Conservation (phyloP, 2,888 invertebrate species). For the Nipponacmea schrenckii region DNA sequence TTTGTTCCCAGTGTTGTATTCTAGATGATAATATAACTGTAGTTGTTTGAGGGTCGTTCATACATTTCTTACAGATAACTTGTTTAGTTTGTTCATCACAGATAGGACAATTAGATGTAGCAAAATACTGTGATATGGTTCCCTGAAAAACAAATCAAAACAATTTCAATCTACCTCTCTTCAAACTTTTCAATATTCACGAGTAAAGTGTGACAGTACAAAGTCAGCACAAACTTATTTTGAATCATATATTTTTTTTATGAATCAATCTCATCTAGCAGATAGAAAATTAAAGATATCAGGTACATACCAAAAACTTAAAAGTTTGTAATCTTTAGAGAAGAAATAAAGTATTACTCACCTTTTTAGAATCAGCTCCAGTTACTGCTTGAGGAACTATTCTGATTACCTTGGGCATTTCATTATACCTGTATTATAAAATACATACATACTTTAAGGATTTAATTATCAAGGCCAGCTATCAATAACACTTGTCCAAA, state of each 20-base stretch:
- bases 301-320: no score
- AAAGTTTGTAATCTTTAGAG: no score
- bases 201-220: no score
- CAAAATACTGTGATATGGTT: slow-evolving; percentile 91
- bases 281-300: no score
- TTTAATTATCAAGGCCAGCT: neutral
- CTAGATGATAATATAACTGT: slow-evolving; percentile 74
- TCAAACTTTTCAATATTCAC: no score
- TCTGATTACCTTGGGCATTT: slow-evolving; percentile 60
- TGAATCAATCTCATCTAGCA: no score
- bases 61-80: slow-evolving; percentile 76
- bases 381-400: slow-evolving; percentile 38
- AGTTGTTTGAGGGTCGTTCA: slow-evolving; percentile 71
- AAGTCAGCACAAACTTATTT: no score
- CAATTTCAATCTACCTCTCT: neutral
- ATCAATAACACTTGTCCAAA: no score
- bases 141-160: slow-evolving; percentile 71
- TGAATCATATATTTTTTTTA: no score
- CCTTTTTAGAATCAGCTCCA: slow-evolving; percentile 48
- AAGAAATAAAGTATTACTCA: slow-evolving; percentile 14
- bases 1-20: slow-evolving; percentile 74
- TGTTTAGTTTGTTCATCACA: slow-evolving; percentile 80
- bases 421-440: slow-evolving; percentile 48
- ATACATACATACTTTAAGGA: slow-evolving; percentile 5
- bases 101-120: slow-evolving; percentile 79